Base-by-base conservation (phyloP, 1,140 invertebrate genomes). In the Ceratitis capitata region DNA sequence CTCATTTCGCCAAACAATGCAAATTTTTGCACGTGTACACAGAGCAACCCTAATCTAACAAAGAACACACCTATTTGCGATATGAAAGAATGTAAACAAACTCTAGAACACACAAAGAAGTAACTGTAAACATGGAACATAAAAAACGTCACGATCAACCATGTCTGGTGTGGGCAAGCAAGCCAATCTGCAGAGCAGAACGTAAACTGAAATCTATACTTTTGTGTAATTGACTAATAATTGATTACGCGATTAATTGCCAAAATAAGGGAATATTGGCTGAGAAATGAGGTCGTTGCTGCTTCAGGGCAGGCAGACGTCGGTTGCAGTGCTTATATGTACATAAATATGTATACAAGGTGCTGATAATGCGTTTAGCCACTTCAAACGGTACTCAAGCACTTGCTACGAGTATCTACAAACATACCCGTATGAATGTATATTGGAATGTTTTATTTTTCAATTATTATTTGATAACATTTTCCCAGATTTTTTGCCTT, bases 381-480 rank as follows among this genome's bases (percentile, higher is more conserved):
- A 78, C 39, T 45, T 47, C 69, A 78, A 26, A 12, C 32, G 26
- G 23, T 78, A 78, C 23, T 78, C 23, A 45, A 78, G 69, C 35
- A 26, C 35, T 74, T 74, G 39, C 64, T 39, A 39, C 39, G 69
- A 56, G 51, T 56, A 56, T 56, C n/a, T n/a, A n/a, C n/a, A n/a
- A n/a, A n/a, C n/a, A n/a, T n/a, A n/a, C n/a, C n/a, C n/a, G n/a
- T n/a, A n/a, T n/a, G n/a, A n/a, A n/a, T n/a, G n/a, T 7, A 61
- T 16, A 61, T 45, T 45, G 69, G 69, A 78, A 78, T 78, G 39
- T 45, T 78, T 78, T 78, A 35, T 78, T 45, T 35, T 78, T 42
- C 45, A 16, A 64, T 64, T 64, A 35, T 61, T 14, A 61, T 29
- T 74, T 74, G 58, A 61, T 74, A n/a, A n/a, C n/a, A n/a, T n/a